Evolutionary conservation across 2,797 vertebrate species (phyloP).

Genomic region (Melanotaenia pygmaea): DNA sequence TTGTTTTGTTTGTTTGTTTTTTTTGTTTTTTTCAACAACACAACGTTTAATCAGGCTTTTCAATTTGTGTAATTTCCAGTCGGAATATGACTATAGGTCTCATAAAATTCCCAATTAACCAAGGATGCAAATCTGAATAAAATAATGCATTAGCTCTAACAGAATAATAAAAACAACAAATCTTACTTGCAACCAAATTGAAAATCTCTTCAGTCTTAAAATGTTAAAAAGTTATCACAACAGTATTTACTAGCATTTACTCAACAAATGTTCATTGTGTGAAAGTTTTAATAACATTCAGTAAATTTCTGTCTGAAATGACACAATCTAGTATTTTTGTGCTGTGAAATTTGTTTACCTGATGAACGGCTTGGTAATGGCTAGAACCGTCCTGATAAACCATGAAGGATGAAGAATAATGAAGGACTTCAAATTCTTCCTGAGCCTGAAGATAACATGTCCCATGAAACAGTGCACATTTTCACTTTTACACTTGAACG

Average conservation of each 20-base stretch:
- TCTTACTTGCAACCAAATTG: background rate
- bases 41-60: background rate
- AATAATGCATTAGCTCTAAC: background rate
- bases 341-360: conserved; percentile 82
- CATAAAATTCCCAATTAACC: background rate
- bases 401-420: conserved; percentile 97
- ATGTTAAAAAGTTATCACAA: background rate
- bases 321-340: background rate
- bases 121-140: background rate
- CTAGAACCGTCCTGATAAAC: conserved; percentile 95
- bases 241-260: background rate
- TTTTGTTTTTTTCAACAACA: background rate
- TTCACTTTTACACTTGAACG: background rate
- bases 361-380: conserved; percentile 95
- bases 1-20: too few relatives aligned
- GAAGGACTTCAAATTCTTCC: conserved; percentile 97
- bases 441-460: conserved; percentile 67
- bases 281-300: background rate
- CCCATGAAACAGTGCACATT: background rate
- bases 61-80: background rate
- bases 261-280: background rate
- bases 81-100: background rate
- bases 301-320: background rate
- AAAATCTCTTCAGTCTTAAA: background rate
- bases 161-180: background rate